These are phyloP conservation scores for Celastrina argiolus DNA, from an alignment of 2,888 invertebrate species.

Conservation along the genomic window DNA sequence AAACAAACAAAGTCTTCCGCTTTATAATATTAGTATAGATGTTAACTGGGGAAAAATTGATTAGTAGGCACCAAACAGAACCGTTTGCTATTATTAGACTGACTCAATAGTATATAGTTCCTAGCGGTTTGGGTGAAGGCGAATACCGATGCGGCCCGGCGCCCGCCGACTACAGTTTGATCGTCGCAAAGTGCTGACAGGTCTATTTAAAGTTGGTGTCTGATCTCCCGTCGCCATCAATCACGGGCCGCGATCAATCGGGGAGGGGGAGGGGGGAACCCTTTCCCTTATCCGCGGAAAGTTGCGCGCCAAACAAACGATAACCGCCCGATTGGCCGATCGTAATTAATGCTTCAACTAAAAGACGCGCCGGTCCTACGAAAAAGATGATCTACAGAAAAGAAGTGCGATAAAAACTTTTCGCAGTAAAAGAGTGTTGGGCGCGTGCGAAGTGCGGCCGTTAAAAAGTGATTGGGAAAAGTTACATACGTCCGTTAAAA, in stretches of 20 bases:
- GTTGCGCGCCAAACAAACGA: neutral
- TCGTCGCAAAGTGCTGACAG: slow-evolving; percentile 14
- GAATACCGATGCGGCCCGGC: neutral
- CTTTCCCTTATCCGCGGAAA: neutral
- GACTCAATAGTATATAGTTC: too few relatives aligned
- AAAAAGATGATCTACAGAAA: neutral
- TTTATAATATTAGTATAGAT: too few relatives aligned
- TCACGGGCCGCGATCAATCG: slow-evolving; percentile 10
- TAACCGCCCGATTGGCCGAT: neutral
- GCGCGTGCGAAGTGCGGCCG: neutral
- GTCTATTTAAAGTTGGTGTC: slow-evolving; percentile 17
- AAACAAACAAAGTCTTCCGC: too few relatives aligned
- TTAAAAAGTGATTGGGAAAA: neutral
- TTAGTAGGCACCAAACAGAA: too few relatives aligned
- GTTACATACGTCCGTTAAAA: neutral
- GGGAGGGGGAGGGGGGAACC: neutral
- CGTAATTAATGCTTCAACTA: neutral
- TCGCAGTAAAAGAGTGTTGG: neutral
- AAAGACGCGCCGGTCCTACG: neutral
- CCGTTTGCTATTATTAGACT: too few relatives aligned
- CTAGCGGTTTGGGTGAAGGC: neutral
- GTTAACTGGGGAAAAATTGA: too few relatives aligned
- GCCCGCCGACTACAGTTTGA: neutral
- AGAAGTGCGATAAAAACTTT: neutral
- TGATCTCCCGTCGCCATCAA: slow-evolving; percentile 10